Percentiles rank a stretch among this genome's conserved stretches.
Evolutionary conservation across 2,888 invertebrate species (phyloP).

Genomic region (Cryptus viduatorius): DNA sequence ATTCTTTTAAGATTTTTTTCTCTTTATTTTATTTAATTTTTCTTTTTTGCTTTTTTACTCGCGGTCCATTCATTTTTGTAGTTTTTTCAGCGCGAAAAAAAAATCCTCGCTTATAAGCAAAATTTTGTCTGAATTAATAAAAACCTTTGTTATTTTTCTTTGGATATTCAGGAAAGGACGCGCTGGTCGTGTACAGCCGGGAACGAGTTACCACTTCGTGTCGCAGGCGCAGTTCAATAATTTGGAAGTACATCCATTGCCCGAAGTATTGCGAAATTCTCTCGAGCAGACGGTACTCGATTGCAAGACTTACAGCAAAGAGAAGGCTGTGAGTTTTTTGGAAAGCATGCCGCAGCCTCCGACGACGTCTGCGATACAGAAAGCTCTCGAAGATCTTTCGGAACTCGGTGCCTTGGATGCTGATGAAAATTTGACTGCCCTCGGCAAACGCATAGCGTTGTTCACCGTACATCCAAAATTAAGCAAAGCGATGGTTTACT

Average conservation of each 20-base stretch:
- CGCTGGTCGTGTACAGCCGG: conserved; percentile 89
- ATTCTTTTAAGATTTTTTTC: too few relatives aligned
- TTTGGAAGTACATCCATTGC: conserved; percentile 86
- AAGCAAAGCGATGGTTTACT: conserved; percentile 87
- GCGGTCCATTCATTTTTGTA: too few relatives aligned
- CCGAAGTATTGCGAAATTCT: conserved; percentile 88
- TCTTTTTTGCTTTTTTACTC: too few relatives aligned
- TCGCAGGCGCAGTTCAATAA: conserved; percentile 85
- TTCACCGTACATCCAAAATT: conserved; percentile 88
- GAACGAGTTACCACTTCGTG: conserved; percentile 86
- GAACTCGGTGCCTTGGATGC: conserved; percentile 87
- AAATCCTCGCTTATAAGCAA: neutral
- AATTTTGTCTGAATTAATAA: too few relatives aligned
- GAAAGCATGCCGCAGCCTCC: conserved; percentile 89
- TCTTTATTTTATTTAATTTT: too few relatives aligned
- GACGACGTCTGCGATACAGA: conserved; percentile 83
- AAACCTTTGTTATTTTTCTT: neutral
- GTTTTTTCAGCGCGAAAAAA: neutral
- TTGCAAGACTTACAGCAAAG: conserved; percentile 88
- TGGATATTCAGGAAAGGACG: conserved; percentile 86
- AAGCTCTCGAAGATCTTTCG: conserved; percentile 88
- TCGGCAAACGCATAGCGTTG: conserved; percentile 87
- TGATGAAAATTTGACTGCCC: conserved; percentile 88
- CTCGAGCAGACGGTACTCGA: conserved; percentile 88
- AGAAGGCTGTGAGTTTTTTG: conserved; percentile 87